These are phyloP conservation scores for Oncorhynchus kisutch DNA, from an alignment of 2,113 vertebrate species.

Conservation along the genomic window DNA sequence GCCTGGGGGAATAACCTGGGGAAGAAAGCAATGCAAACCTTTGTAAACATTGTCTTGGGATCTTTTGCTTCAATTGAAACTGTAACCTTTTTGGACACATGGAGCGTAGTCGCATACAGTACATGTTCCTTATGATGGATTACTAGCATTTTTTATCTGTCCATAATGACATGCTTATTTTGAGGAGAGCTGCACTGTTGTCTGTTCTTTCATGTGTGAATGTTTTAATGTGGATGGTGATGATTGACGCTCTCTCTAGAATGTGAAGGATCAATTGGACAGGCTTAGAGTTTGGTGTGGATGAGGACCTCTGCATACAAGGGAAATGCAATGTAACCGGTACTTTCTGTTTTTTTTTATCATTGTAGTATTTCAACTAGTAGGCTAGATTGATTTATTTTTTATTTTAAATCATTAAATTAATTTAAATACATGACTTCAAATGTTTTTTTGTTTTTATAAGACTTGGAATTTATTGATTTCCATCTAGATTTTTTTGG, in stretches of 20 bases:
- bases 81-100: background rate
- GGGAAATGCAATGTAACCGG: conserved; percentile 48
- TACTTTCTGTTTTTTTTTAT: conserved; percentile 45
- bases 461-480: background rate
- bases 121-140: background rate
- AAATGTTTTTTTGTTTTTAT: no score
- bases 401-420: conserved; percentile 20
- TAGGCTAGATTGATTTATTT: conserved; percentile 54
- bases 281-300: background rate
- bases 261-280: conserved; percentile 4
- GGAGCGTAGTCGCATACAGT: background rate
- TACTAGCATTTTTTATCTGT: background rate
- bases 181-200: background rate
- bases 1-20: background rate
- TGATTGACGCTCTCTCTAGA: background rate
- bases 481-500: background rate
- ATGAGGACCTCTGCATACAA: conserved; percentile 26
- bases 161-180: background rate
- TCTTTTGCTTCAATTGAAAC: background rate
- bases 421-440: conserved; percentile 23
- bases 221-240: background rate
- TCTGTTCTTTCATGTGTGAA: background rate
- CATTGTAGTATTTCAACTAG: conserved; percentile 56
- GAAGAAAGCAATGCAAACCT: background rate
- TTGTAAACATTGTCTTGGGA: background rate